Conservation (phyloP, 2,888 invertebrate genomes). For the Drosophila nr. medialis region DNA sequence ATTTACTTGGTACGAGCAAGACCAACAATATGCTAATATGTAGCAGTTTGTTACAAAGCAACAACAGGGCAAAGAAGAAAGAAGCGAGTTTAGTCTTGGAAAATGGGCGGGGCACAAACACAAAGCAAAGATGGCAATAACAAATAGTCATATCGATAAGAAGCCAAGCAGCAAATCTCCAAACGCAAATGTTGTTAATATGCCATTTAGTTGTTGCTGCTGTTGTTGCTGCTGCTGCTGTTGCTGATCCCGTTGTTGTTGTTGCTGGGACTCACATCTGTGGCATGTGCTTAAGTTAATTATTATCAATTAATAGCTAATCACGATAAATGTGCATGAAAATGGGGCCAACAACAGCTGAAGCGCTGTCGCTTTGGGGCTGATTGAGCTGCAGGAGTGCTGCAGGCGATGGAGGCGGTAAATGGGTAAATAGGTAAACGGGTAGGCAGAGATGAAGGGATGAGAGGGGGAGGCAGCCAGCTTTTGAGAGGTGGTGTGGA, state of each 20-base stretch:
- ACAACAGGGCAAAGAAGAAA: not conserved
- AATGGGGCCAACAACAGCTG: slow-evolving; percentile 44
- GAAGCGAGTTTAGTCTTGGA: not conserved
- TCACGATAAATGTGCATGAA: slow-evolving; percentile 79
- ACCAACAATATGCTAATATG: slow-evolving; percentile 15
- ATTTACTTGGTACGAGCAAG: not conserved
- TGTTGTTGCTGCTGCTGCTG: slow-evolving; percentile 9
- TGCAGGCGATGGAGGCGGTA: not conserved
- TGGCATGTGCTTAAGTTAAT: slow-evolving; percentile 76
- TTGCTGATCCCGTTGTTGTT: not conserved
- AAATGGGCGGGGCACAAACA: not conserved
- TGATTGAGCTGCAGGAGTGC: slow-evolving; percentile 5
- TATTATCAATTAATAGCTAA: slow-evolving; percentile 79
- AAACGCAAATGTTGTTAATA: slow-evolving; percentile 50
- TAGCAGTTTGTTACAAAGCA: not conserved
- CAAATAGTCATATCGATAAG: slow-evolving; percentile 52
- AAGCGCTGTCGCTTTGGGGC: slow-evolving; percentile 14
- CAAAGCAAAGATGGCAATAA: slow-evolving; percentile 9
- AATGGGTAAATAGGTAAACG: not conserved
- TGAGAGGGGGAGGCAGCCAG: not conserved
- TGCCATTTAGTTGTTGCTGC: slow-evolving; percentile 43
- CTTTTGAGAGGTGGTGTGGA: not conserved
- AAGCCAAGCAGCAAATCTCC: slow-evolving; percentile 22
- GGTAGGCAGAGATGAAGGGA: not conserved
- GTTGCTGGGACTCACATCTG: slow-evolving; percentile 55